Evolutionary conservation across 2,888 invertebrate genomes (phyloP).

Genomic region (Abrostola triplasia): DNA sequence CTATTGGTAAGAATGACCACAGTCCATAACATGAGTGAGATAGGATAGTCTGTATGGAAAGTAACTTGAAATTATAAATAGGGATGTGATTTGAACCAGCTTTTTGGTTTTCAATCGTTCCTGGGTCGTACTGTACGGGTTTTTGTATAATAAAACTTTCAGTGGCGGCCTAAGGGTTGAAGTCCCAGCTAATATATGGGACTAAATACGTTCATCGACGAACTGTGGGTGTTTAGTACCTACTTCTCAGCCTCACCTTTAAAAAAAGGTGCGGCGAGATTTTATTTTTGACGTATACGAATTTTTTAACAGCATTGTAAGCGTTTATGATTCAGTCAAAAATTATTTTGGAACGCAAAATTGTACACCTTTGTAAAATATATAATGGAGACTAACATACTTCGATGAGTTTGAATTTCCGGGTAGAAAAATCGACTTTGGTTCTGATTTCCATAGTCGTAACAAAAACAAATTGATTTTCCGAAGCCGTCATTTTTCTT

Average conservation of each 20-base stretch:
- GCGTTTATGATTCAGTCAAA: constrained; percentile 16
- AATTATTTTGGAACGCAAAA: constrained; percentile 34
- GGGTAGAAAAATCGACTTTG: constrained; percentile 36
- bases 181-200: background rate
- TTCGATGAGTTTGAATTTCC: constrained; percentile 37
- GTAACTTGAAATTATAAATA: constrained; percentile 24
- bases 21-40: constrained; percentile 55
- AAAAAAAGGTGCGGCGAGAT: constrained; percentile 20
- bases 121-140: background rate
- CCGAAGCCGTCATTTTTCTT: constrained; percentile 38
- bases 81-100: constrained; percentile 15
- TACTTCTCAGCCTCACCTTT: background rate
- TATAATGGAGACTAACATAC: constrained; percentile 26
- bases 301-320: constrained; percentile 19
- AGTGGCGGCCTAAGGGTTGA: background rate
- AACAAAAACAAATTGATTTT: constrained; percentile 22
- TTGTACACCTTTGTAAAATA: constrained; percentile 32
- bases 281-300: constrained; percentile 50
- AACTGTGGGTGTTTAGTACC: background rate
- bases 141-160: background rate
- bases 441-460: constrained; percentile 58
- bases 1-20: constrained; percentile 35
- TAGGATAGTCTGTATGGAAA: constrained; percentile 35
- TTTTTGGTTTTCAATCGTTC: constrained; percentile 3
- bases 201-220: background rate